Percentiles rank a stretch among this genome's conserved stretches.
Conservation (phyloP, 2,113 vertebrate species). For the Herpailurus yagouaroundi region DNA sequence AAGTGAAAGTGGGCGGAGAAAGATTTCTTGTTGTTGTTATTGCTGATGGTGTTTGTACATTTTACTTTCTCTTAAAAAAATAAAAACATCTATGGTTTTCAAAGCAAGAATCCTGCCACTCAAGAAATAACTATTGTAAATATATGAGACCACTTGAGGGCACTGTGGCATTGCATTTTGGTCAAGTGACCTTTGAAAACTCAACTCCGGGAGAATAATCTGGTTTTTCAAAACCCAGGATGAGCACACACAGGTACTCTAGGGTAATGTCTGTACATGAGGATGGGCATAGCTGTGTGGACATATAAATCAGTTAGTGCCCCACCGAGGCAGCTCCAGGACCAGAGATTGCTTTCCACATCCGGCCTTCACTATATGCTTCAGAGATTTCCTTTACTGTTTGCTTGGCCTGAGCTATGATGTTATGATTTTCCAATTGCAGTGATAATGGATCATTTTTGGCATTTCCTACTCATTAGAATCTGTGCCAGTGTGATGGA, state of each 20-base stretch:
- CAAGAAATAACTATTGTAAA: slow-evolving; percentile 49
- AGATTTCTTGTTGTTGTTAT: background rate
- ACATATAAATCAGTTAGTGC: slow-evolving; percentile 64
- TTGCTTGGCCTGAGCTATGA: slow-evolving; percentile 60
- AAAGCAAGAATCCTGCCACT: background rate
- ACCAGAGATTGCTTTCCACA: slow-evolving; percentile 43
- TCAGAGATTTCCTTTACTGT: slow-evolving; percentile 70
- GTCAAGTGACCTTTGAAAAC: slow-evolving; percentile 67
- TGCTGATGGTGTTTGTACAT: background rate
- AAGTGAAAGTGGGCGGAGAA: background rate
- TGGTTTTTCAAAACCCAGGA: slow-evolving; percentile 56
- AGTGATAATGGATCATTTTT: slow-evolving; percentile 85
- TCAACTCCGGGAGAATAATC: background rate
- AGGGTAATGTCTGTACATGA: slow-evolving; percentile 49
- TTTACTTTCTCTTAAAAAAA: slow-evolving; percentile 4
- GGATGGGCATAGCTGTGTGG: slow-evolving; percentile 54
- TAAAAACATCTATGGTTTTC: background rate
- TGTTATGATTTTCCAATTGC: slow-evolving; percentile 81
- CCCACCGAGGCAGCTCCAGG: background rate
- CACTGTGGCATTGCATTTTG: slow-evolving; percentile 83
- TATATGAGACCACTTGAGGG: slow-evolving; percentile 82
- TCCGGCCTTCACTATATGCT: background rate
- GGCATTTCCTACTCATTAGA: slow-evolving; percentile 87
- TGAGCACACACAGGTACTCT: slow-evolving; percentile 50
- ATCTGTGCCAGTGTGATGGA: slow-evolving; percentile 86